phyloP scores from a whole-genome alignment of 2,797 vertebrate genomes.

The Anniella stebbinsi region DNA sequence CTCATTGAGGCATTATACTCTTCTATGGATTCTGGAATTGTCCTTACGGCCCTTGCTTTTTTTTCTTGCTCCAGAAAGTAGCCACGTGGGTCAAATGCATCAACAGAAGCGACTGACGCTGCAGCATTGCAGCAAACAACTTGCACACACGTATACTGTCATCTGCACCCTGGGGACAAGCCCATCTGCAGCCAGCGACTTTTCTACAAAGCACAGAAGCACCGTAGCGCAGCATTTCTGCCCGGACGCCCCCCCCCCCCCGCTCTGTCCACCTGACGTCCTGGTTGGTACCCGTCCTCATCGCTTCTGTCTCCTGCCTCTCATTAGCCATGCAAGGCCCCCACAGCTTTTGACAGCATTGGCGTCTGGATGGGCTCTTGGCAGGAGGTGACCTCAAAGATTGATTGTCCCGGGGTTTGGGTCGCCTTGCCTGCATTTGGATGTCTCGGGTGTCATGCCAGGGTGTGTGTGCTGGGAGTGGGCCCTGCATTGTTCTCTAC shows the following conservation, averaged over 20 bases:
- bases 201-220: background rate
- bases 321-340: slow-evolving; percentile 9
- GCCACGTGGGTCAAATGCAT: no score
- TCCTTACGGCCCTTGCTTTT: no score
- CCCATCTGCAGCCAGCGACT: background rate
- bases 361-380: background rate
- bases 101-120: no score
- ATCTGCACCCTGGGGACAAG: background rate
- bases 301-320: slow-evolving; percentile 2
- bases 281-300: background rate
- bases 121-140: background rate
- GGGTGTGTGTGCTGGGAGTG: no score
- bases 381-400: slow-evolving; percentile 21
- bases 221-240: background rate
- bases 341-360: slow-evolving; percentile 3
- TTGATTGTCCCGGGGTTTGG: background rate
- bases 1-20: no score
- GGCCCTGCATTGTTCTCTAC: background rate
- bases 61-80: no score
- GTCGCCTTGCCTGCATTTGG: slow-evolving; percentile 54
- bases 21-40: no score
- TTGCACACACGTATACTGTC: background rate
- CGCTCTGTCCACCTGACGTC: background rate
- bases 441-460: slow-evolving; percentile 17
- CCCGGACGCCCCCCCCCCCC: background rate